These are phyloP conservation scores for Drosophila ambigua DNA, from an alignment of 1,140 invertebrate species.

Conservation along the genomic window DNA sequence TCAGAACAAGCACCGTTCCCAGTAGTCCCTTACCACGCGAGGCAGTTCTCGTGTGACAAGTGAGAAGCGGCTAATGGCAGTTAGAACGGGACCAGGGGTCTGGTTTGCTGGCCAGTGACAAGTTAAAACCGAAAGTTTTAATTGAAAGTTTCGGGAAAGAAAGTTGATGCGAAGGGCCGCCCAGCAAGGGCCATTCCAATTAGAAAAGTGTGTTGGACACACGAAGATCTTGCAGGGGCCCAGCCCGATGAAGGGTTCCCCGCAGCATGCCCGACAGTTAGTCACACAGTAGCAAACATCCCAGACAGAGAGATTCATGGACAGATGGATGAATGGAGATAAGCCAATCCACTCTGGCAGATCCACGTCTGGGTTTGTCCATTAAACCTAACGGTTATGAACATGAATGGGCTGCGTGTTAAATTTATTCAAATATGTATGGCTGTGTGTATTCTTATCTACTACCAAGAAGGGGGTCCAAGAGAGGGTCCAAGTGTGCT, in stretches of 20 bases:
- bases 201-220: slow-evolving; percentile 57
- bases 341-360: slow-evolving; percentile 28
- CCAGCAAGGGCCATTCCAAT: slow-evolving; percentile 53
- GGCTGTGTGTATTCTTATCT: slow-evolving; percentile 23
- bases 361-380: slow-evolving; percentile 47
- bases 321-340: slow-evolving; percentile 25
- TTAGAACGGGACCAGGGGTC: slow-evolving; percentile 49
- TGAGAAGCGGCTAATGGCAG: slow-evolving; percentile 29
- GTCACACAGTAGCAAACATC: slow-evolving; percentile 64
- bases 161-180: slow-evolving; percentile 53
- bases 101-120: slow-evolving; percentile 23
- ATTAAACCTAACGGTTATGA: slow-evolving; percentile 69
- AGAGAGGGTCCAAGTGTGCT: not conserved
- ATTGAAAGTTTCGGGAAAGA: slow-evolving; percentile 73
- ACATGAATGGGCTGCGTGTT: slow-evolving; percentile 43
- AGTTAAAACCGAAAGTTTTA: slow-evolving; percentile 71
- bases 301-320: not conserved
- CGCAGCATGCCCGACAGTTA: slow-evolving; percentile 5
- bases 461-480: slow-evolving; percentile 17
- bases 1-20: slow-evolving; percentile 14
- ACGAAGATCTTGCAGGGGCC: slow-evolving; percentile 34
- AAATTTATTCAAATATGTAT: slow-evolving; percentile 65
- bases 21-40: too few relatives aligned
- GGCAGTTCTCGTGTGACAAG: slow-evolving; percentile 48
- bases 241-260: slow-evolving; percentile 26